phyloP scores from a whole-genome alignment of 1,140 invertebrate genomes.

The Spodoptera litura region DNA sequence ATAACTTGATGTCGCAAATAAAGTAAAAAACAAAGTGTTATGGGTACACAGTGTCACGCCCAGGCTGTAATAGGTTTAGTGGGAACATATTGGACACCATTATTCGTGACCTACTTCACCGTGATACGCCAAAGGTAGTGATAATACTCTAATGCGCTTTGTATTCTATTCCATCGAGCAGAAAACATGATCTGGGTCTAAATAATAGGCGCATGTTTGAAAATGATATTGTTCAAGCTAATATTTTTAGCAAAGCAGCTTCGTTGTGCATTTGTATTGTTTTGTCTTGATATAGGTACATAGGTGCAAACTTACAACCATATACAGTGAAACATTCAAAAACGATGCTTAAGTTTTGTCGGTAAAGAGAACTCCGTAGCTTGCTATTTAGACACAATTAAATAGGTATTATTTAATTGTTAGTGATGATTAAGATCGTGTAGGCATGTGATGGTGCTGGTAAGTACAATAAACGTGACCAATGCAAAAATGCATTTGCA shows the following conservation, averaged over 20 bases:
- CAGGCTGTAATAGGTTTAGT: not conserved
- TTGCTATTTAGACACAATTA: too few species aligned
- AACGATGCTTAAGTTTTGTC: too few species aligned
- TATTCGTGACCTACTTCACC: conserved; percentile 51
- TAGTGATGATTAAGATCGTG: too few species aligned
- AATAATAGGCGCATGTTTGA: conserved; percentile 34
- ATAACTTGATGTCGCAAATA: conserved; percentile 45
- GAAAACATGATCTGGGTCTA: conserved; percentile 54
- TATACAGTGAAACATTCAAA: not conserved
- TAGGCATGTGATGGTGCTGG: too few species aligned
- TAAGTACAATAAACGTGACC: too few species aligned
- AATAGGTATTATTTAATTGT: too few species aligned
- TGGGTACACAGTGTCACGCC: conserved; percentile 3
- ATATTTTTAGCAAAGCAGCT: not conserved
- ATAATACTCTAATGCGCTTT: conserved; percentile 52
- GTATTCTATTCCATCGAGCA: conserved; percentile 58
- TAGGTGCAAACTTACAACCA: not conserved
- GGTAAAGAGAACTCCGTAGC: too few species aligned
- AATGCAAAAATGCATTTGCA: too few species aligned
- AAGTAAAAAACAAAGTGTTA: conserved; percentile 32
- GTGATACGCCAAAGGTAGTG: conserved; percentile 36
- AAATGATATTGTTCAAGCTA: conserved; percentile 3
- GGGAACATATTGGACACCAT: conserved; percentile 32
- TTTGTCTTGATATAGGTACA: too few species aligned
- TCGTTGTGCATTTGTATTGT: not conserved